Evolutionary conservation across 2,113 vertebrate species (phyloP).

Genomic region (Erinaceus europaeus): DNA sequence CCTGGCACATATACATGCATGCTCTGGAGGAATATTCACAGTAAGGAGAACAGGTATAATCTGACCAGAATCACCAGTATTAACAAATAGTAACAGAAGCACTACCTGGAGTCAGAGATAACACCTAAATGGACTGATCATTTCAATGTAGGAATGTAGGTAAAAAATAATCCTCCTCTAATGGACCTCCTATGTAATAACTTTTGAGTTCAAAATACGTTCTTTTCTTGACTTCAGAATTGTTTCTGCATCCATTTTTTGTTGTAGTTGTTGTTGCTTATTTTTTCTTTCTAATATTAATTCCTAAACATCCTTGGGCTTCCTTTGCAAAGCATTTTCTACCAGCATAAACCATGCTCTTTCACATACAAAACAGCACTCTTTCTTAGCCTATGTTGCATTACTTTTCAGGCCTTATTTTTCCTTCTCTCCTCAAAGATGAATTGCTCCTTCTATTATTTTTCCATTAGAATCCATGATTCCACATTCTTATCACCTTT

Average conservation of each 20-base stretch:
- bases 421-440: background rate
- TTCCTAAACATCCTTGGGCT: background rate
- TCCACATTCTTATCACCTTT: background rate
- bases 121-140: background rate
- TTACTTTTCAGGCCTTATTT: background rate
- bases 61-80: background rate
- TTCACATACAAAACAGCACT: background rate
- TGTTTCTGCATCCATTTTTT: background rate
- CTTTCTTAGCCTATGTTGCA: background rate
- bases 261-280: no score
- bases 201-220: background rate
- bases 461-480: background rate
- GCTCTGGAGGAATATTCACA: background rate
- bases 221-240: constrained; percentile 1
- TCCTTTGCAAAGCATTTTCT: background rate
- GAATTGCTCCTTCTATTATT: background rate
- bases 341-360: background rate
- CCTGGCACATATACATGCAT: rapidly evolving
- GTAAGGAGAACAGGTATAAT: background rate
- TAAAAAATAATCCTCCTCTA: background rate
- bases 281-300: background rate
- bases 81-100: background rate
- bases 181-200: background rate
- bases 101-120: background rate
- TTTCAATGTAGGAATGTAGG: background rate